phyloP scores from a whole-genome alignment of 2,113 vertebrate species.

The Brevimyrus niger region DNA sequence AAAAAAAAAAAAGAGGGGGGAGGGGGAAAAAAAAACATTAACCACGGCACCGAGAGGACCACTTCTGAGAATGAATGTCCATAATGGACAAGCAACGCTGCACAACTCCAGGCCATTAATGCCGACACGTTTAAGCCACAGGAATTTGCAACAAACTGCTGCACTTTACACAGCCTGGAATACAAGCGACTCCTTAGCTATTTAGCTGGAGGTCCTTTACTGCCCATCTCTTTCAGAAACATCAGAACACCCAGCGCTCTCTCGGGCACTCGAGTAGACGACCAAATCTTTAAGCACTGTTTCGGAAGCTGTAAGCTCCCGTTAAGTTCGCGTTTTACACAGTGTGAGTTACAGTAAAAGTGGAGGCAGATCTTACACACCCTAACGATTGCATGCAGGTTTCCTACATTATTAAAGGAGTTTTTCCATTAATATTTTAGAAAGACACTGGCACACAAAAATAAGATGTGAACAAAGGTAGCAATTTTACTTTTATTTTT shows the following conservation, averaged over 20 bases:
- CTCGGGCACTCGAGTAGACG: no score
- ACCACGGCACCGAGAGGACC: not conserved
- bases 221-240: not conserved
- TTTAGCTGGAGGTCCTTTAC: not conserved
- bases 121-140: not conserved
- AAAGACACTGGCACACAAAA: not conserved
- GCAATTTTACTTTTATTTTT: conserved; percentile 45
- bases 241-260: not conserved
- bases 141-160: not conserved
- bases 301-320: not conserved
- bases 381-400: not conserved
- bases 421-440: not conserved
- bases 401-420: not conserved
- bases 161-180: not conserved
- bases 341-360: not conserved
- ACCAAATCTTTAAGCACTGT: not conserved
- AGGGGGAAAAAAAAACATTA: not conserved
- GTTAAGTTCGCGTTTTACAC: not conserved
- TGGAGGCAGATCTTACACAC: not conserved
- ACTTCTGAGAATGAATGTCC: not conserved
- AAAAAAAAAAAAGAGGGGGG: not conserved
- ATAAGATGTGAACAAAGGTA: not conserved
- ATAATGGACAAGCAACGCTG: not conserved
- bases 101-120: not conserved
- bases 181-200: not conserved